A percentile compares a stretch with the other conserved stretches of the same genome.
phyloP scores from a whole-genome alignment of 2,113 vertebrate genomes.

The Mirounga angustirostris region DNA sequence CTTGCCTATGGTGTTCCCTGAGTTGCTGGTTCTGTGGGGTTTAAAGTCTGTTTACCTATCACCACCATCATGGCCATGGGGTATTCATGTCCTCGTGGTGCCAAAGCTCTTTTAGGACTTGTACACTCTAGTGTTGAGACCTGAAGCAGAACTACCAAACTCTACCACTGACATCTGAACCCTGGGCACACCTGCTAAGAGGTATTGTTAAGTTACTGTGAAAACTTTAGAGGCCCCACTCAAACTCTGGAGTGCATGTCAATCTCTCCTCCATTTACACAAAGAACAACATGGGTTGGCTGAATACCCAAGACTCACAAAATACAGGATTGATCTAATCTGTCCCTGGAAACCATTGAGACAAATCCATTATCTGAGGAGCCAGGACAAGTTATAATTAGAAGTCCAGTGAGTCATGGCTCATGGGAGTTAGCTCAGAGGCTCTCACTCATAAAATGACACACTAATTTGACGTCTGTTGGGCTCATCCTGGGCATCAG shows the following conservation, averaged over 20 bases:
- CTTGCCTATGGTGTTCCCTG: neutral
- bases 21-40: neutral
- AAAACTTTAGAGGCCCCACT: neutral
- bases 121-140: neutral
- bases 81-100: neutral
- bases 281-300: neutral
- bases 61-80: fast-evolving
- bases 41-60: neutral
- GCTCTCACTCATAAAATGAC: neutral
- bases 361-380: constrained; percentile 48
- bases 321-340: constrained; percentile 39
- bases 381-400: constrained; percentile 56
- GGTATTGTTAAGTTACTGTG: neutral
- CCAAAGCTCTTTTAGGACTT: neutral
- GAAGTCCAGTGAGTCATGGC: constrained; percentile 47
- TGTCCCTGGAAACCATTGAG: constrained; percentile 20
- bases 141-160: neutral
- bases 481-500: neutral
- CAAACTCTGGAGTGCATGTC: neutral
- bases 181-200: neutral
- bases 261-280: neutral
- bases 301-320: neutral
- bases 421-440: constrained; percentile 41
- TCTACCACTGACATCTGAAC: neutral
- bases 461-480: neutral